Evolutionary conservation across 2,888 invertebrate species (phyloP).

Genomic region (Phortica okadai): DNA sequence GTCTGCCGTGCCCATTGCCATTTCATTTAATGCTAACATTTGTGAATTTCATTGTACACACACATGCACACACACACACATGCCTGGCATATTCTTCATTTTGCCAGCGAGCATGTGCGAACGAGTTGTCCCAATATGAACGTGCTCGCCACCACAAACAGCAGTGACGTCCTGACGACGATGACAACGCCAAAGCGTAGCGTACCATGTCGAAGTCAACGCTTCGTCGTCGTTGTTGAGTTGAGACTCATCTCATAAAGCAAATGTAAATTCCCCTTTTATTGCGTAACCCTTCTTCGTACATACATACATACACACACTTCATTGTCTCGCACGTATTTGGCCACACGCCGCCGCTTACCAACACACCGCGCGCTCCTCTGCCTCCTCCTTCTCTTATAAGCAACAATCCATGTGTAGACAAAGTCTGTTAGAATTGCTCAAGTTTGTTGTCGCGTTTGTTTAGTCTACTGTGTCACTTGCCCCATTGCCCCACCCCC

Average conservation of each 20-base stretch:
- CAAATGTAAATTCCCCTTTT: conserved; percentile 65
- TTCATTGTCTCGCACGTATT: conserved; percentile 58
- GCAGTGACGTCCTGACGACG: conserved; percentile 16
- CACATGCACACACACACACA: background rate
- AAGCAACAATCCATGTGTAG: background rate
- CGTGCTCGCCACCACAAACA: conserved; percentile 26
- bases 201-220: conserved; percentile 44
- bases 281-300: conserved; percentile 52
- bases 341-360: background rate
- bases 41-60: conserved; percentile 67
- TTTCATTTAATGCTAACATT: conserved; percentile 70
- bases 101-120: conserved; percentile 6
- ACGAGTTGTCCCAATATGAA: conserved; percentile 3
- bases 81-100: background rate
- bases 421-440: too few relatives aligned
- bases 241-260: conserved; percentile 62
- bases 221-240: conserved; percentile 54
- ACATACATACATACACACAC: conserved; percentile 37
- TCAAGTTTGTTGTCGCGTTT: too few relatives aligned
- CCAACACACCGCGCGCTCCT: background rate
- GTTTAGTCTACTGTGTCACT: too few relatives aligned
- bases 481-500: background rate
- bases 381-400: background rate
- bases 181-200: conserved; percentile 29
- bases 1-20: conserved; percentile 54